phyloP scores from a whole-genome alignment of 2,113 vertebrate genomes.

The Microcebus murinus region DNA sequence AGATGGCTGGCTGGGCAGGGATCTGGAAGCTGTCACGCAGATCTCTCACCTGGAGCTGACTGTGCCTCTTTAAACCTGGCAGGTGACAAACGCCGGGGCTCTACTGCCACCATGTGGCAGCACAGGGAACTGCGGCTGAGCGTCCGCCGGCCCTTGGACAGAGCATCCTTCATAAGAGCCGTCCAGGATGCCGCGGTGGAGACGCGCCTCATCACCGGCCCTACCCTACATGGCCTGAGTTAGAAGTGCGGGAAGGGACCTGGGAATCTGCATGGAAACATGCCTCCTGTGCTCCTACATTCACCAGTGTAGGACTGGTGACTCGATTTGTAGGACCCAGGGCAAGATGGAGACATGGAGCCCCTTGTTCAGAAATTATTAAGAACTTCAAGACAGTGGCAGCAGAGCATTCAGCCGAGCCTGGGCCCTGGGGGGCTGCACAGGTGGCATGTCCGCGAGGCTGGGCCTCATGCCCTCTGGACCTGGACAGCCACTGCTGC shows the following conservation, averaged over 20 bases:
- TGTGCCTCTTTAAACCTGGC: accelerated
- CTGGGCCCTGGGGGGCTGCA: accelerated
- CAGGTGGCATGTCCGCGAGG: accelerated
- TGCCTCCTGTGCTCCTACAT: not conserved
- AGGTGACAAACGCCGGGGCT: not conserved
- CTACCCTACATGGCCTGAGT: not conserved
- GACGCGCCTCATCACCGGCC: not conserved
- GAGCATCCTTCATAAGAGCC: not conserved
- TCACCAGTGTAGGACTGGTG: not conserved
- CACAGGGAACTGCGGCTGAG: not conserved
- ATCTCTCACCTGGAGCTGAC: not conserved
- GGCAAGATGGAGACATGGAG: not conserved
- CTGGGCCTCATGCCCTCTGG: not conserved
- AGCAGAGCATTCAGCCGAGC: not conserved
- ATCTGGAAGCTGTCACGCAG: not conserved
- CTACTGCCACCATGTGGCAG: not conserved
- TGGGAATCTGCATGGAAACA: not conserved
- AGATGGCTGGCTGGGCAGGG: not conserved
- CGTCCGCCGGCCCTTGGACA: accelerated
- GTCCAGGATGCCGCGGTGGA: too few relatives aligned
- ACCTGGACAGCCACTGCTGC: not conserved
- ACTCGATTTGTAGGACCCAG: not conserved
- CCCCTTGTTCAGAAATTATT: not conserved
- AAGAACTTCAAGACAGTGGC: not conserved
- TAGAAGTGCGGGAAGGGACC: not conserved